Conservation (phyloP, 2,888 invertebrate species). For the Saturnia japonica region DNA sequence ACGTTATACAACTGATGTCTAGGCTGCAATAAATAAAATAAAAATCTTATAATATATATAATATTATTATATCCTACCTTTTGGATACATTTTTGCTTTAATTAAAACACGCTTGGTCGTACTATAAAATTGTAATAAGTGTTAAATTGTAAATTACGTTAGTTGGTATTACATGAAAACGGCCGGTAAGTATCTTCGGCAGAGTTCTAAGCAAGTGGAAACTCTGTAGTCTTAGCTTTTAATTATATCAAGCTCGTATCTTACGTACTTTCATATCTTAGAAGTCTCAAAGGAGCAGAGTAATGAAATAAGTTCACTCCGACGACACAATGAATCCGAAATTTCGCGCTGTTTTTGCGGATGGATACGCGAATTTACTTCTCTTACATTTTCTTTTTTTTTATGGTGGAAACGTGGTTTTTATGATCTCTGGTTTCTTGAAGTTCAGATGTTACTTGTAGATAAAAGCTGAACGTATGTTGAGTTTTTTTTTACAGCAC, state of each 20-base stretch:
- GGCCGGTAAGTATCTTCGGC: neutral
- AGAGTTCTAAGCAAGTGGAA: conserved; percentile 10
- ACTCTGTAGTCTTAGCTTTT: conserved; percentile 20
- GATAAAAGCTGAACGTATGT: neutral
- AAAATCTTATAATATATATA: too few relatives aligned
- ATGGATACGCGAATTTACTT: conserved; percentile 1
- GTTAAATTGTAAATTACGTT: neutral
- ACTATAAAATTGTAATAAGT: neutral
- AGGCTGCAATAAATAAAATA: too few relatives aligned
- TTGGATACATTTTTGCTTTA: neutral
- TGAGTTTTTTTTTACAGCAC: neutral
- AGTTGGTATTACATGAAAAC: neutral
- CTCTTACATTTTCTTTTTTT: conserved; percentile 6
- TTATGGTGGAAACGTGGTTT: conserved; percentile 7
- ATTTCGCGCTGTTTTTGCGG: conserved; percentile 17
- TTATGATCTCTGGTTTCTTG: neutral
- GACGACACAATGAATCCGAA: conserved; percentile 6
- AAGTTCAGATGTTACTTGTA: neutral
- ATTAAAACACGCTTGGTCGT: neutral
- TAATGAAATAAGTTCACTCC: conserved; percentile 23
- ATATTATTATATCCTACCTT: too few relatives aligned
- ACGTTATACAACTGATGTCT: too few relatives aligned
- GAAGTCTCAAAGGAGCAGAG: conserved; percentile 17
- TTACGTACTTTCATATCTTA: conserved; percentile 19
- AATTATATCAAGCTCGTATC: conserved; percentile 23